phyloP scores from a whole-genome alignment of 1,140 invertebrate genomes.

The Brachionus sp. region DNA sequence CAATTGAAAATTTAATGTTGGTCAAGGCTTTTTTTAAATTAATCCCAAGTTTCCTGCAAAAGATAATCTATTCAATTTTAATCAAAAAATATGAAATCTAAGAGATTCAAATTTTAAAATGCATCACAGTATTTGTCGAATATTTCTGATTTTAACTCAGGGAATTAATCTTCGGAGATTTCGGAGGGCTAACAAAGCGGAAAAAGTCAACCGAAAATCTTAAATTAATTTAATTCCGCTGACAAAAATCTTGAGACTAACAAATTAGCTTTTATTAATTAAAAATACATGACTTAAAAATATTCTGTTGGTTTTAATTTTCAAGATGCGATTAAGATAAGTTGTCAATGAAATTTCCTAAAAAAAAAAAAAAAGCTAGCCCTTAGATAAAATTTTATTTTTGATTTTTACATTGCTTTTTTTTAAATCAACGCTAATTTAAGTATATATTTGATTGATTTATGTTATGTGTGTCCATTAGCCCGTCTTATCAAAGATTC shows the following conservation, averaged over 20 bases:
- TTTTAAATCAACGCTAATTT: not conserved
- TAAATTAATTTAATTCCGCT: not conserved
- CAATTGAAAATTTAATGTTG: not conserved
- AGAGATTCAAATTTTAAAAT: not conserved
- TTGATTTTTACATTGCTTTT: not conserved
- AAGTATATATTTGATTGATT: not conserved
- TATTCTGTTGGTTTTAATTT: not conserved
- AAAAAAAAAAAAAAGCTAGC: not conserved
- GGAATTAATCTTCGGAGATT: not conserved
- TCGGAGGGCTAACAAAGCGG: not conserved
- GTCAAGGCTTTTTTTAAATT: not conserved
- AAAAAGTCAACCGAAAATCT: constrained; percentile 1
- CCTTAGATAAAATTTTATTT: not conserved
- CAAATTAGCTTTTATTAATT: not conserved
- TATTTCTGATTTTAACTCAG: not conserved
- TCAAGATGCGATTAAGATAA: not conserved
- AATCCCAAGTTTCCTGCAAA: not conserved
- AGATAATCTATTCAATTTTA: not conserved
- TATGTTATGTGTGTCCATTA: not conserved
- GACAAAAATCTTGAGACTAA: not conserved
- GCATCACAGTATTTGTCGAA: not conserved
- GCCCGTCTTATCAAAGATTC: not conserved
- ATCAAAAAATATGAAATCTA: not conserved
- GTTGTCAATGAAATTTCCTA: not conserved
- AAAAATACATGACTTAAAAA: not conserved